Evolutionary conservation across 1,140 invertebrate species (phyloP).

Genomic region (Dreissena polymorpha): DNA sequence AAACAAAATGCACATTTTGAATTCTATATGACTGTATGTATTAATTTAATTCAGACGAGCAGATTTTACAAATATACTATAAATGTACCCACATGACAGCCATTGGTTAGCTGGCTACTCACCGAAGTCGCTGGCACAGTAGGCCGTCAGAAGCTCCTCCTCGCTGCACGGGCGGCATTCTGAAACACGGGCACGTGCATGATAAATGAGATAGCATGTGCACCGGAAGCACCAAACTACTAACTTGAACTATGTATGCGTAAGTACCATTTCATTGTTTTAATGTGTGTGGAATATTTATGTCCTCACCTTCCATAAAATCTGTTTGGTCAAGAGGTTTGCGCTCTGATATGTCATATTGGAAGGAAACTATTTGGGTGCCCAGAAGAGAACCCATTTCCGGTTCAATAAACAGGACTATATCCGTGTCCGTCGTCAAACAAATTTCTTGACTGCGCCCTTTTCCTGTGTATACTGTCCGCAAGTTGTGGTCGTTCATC

Average conservation of each 20-base stretch:
- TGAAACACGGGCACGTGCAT: slow-evolving; percentile 70
- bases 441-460: slow-evolving; percentile 61
- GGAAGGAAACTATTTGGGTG: slow-evolving; percentile 19
- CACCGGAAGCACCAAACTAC: not conserved
- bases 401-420: slow-evolving; percentile 66
- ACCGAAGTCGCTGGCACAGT: slow-evolving; percentile 90
- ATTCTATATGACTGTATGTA: too few species aligned
- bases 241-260: not conserved
- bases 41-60: not conserved
- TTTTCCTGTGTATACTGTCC: slow-evolving; percentile 43
- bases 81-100: too few species aligned
- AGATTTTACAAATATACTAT: not conserved
- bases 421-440: slow-evolving; percentile 49
- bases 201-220: slow-evolving; percentile 44
- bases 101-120: slow-evolving; percentile 63
- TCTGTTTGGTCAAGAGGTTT: slow-evolving; percentile 12
- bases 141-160: slow-evolving; percentile 87
- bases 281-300: not conserved
- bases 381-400: slow-evolving; percentile 58
- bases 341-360: slow-evolving; percentile 27
- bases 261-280: not conserved
- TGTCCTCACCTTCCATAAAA: slow-evolving; percentile 62
- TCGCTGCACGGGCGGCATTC: slow-evolving; percentile 89
- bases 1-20: too few species aligned
- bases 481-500: slow-evolving; percentile 47